Percentiles rank a stretch among this genome's conserved stretches.
Conservation (phyloP, 2,113 vertebrate species). For the Spermophilus dauricus region DNA sequence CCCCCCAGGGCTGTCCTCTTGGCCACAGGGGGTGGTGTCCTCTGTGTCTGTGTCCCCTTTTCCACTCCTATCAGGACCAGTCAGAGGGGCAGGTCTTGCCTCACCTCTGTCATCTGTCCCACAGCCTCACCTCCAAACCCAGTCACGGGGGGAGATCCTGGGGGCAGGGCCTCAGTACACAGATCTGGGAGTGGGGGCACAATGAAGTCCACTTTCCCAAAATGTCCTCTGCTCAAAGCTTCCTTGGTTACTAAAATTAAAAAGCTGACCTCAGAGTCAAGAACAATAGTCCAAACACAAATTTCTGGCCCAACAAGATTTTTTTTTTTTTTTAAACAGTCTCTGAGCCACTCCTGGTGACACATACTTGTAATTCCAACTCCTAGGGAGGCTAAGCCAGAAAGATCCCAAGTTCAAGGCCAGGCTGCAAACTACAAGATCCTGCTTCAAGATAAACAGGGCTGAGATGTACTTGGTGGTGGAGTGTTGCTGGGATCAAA, state of each 20-base stretch:
- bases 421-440: too few species aligned
- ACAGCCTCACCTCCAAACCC: not conserved
- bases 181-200: not conserved
- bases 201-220: not conserved
- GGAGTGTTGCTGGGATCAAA: too few species aligned
- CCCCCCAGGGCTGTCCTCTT: accelerated
- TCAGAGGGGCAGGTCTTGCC: not conserved
- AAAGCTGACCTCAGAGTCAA: conserved; percentile 69
- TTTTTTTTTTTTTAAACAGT: not conserved
- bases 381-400: too few species aligned
- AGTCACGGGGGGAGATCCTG: not conserved
- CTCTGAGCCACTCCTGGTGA: not conserved
- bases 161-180: not conserved
- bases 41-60: too few species aligned
- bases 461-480: too few species aligned
- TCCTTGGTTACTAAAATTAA: conserved; percentile 48
- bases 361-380: too few species aligned
- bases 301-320: conserved; percentile 74
- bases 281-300: conserved; percentile 57
- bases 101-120: too few species aligned
- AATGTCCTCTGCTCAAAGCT: not conserved
- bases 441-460: too few species aligned
- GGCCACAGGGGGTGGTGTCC: not conserved
- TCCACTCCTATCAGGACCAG: not conserved
- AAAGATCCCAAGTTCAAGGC: too few species aligned